Conservation (phyloP, 2,888 invertebrate genomes). For the Cremastinae sp. region DNA sequence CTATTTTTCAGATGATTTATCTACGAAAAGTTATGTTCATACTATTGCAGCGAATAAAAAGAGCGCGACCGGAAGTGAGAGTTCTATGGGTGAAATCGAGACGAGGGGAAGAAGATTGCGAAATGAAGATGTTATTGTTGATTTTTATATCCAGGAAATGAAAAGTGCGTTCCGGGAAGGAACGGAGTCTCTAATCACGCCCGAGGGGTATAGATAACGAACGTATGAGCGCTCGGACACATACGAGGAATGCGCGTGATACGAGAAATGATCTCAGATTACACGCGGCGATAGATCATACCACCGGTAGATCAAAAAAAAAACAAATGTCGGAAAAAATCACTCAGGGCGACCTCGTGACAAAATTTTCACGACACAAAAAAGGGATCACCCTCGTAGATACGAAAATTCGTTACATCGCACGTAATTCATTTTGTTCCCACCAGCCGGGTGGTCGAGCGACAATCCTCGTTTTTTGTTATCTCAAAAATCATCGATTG, state of each 20-base stretch:
- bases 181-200: slow-evolving; percentile 18
- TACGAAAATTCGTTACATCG: slow-evolving; percentile 47
- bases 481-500: too few species aligned
- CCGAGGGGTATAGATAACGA: slow-evolving; percentile 23
- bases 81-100: too few species aligned
- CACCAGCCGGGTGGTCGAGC: background rate
- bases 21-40: too few species aligned
- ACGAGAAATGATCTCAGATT: slow-evolving; percentile 49
- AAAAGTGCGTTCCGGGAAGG: background rate
- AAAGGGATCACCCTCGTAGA: slow-evolving; percentile 50
- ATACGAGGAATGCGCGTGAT: slow-evolving; percentile 13
- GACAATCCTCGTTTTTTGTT: background rate
- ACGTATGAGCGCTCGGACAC: background rate
- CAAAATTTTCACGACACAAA: background rate
- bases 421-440: slow-evolving; percentile 1
- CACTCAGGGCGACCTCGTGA: slow-evolving; percentile 14
- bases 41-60: too few species aligned
- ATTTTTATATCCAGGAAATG: background rate
- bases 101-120: background rate
- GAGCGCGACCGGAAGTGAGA: too few species aligned
- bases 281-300: slow-evolving; percentile 43
- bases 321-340: slow-evolving; percentile 34
- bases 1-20: too few species aligned
- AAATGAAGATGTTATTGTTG: background rate
- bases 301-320: slow-evolving; percentile 28